Base-by-base conservation (phyloP, 2,888 invertebrate species). In the Parascotia fuliginaria region DNA sequence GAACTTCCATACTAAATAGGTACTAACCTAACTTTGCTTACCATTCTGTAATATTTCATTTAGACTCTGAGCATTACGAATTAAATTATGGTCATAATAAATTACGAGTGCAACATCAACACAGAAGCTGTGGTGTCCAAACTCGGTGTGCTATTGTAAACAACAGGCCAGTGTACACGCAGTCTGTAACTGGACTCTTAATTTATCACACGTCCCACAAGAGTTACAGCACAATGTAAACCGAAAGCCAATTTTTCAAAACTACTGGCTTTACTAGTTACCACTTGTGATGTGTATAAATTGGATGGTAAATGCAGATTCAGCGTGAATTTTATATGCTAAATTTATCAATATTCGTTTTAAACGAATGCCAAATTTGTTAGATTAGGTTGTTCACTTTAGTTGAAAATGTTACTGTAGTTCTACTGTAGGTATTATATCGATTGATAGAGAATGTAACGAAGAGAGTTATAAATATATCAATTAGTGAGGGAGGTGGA, bases 201-300 rank as follows among this genome's bases (percentile, higher is more conserved):
- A 86, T 86, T 83, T 84, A 86, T 84, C 56, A 79, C 71, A 55
- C 65, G 75, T 64, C 70, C 51, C 64, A 55, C n/a, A 54, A 71
- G 79, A 87, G 85, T 85, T 85, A 85, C 77, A 58, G 73, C 68
- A 56, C 55, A 59, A 63, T 63, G 75, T 73, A 74, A 65, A 69
- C 59, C 60, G 59, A 64, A 71, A 62, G 65, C 69, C 61, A 71
- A 76, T 79, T 83, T 81, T 73, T 66, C 49, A 48, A n/a, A 73
- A 67, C 67, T 60, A 60, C 65, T 60, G 51, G 53, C 38, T 65
- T 66, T 60, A 39, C 58, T 60, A 46, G 57, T 53, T 54, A 58
- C 59, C 54, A 51, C 59, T 56, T 29, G 36, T 42, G 59, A 70
- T 50, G 58, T 55, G 54, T 61, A 65, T 54, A 62, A 66, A 58